Conservation (phyloP, 2,797 vertebrate genomes). For the Triplophysa bombifrons region DNA sequence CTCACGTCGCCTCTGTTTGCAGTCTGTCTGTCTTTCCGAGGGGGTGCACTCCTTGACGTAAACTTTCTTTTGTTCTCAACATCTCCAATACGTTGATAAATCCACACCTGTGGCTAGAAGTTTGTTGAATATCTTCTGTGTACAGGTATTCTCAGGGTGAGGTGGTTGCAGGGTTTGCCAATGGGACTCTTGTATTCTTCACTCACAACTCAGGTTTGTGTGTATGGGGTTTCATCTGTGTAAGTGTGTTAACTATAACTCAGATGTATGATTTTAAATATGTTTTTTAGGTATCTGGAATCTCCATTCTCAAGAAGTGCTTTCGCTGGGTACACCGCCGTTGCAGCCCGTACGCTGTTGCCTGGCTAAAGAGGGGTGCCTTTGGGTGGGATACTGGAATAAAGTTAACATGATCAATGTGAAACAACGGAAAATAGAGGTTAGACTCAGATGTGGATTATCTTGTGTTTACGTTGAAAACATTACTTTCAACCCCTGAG, state of each 20-base stretch:
- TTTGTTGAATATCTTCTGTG: slow-evolving; percentile 12
- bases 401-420: slow-evolving; percentile 74
- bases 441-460: slow-evolving; percentile 49
- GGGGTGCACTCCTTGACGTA: slow-evolving; percentile 82
- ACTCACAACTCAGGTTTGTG: slow-evolving; percentile 71
- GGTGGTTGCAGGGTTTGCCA: slow-evolving; percentile 80
- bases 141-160: slow-evolving; percentile 74
- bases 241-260: not conserved
- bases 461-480: not conserved
- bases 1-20: slow-evolving; percentile 73
- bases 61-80: slow-evolving; percentile 55
- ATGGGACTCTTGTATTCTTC: slow-evolving; percentile 83
- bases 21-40: slow-evolving; percentile 78
- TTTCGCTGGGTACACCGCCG: slow-evolving; percentile 71
- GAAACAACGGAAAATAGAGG: slow-evolving; percentile 73
- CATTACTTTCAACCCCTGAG: not conserved
- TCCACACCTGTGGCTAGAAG: not conserved
- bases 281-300: slow-evolving; percentile 74
- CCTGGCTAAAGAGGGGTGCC: slow-evolving; percentile 70
- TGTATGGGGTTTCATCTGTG: not conserved
- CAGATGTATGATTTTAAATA: not conserved
- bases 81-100: not conserved
- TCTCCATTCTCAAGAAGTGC: slow-evolving; percentile 68
- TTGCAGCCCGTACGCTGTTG: slow-evolving; percentile 82
- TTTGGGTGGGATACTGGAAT: slow-evolving; percentile 85